Conservation (phyloP, 2,797 vertebrate genomes). For the Sebastes umbrosus region DNA sequence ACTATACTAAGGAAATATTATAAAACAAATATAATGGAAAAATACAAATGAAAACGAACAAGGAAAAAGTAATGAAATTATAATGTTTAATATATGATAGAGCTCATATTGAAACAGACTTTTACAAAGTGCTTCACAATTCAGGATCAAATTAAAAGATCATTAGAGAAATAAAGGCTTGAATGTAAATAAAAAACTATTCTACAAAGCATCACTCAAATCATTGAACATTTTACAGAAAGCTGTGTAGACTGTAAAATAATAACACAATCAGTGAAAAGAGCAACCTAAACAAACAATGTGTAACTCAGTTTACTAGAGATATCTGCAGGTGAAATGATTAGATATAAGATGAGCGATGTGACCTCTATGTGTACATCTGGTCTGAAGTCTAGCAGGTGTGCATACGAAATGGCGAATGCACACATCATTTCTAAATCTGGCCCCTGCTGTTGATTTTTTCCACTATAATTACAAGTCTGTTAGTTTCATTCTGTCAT, state of each 20-base stretch:
- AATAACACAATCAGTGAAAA: neutral
- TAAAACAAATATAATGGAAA: no score
- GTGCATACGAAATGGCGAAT: neutral
- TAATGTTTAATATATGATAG: neutral
- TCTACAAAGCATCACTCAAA: neutral
- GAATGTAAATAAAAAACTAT: neutral
- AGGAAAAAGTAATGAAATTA: neutral
- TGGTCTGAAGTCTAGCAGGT: neutral
- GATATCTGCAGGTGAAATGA: no score
- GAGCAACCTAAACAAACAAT: no score
- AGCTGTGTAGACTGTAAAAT: neutral
- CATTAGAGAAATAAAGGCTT: neutral
- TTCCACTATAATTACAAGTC: neutral
- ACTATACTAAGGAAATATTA: no score
- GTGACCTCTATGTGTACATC: neutral
- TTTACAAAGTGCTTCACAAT: neutral
- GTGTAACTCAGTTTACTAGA: no score
- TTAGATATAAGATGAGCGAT: no score
- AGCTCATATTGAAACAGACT: neutral
- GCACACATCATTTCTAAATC: neutral
- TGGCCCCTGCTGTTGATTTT: neutral
- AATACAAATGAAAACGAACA: neutral
- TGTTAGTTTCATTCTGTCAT: neutral
- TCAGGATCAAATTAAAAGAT: neutral
- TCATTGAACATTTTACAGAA: neutral